These are phyloP conservation scores for Laticauda colubrina DNA, from an alignment of 2,113 vertebrate genomes.

Conservation along the genomic window DNA sequence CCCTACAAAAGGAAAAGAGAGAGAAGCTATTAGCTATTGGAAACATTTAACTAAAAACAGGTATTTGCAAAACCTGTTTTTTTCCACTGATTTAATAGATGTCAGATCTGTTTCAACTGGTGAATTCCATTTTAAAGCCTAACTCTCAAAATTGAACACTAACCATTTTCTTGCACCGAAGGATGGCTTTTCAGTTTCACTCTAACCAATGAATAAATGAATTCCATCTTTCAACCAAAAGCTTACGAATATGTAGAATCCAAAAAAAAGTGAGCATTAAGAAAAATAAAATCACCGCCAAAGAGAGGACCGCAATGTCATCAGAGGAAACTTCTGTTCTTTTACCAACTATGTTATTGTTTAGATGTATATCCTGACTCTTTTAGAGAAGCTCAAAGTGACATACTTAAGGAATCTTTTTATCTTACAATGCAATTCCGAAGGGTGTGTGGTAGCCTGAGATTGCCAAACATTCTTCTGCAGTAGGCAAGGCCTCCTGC, in stretches of 20 bases:
- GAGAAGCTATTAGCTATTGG: neutral
- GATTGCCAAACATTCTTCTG: neutral
- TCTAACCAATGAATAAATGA: neutral
- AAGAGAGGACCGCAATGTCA: neutral
- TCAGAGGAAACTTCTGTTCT: neutral
- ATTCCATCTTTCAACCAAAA: neutral
- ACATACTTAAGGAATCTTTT: neutral
- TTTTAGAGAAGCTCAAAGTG: neutral
- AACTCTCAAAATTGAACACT: neutral
- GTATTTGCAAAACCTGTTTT: neutral
- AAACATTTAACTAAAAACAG: neutral
- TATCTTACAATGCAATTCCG: neutral
- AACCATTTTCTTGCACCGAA: neutral
- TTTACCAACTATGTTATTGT: neutral
- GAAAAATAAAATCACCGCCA: neutral
- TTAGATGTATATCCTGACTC: neutral
- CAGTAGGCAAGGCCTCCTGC: neutral
- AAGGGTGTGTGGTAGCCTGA: neutral
- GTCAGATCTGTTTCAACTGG: neutral
- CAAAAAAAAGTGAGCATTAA: neutral
- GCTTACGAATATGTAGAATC: neutral
- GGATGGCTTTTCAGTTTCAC: neutral
- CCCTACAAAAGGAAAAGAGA: conserved; percentile 69
- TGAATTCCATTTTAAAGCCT: neutral
- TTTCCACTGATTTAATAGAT: neutral